These are phyloP conservation scores for Opisthocomus hoazin DNA, from an alignment of 2,113 vertebrate genomes.

Conservation along the genomic window DNA sequence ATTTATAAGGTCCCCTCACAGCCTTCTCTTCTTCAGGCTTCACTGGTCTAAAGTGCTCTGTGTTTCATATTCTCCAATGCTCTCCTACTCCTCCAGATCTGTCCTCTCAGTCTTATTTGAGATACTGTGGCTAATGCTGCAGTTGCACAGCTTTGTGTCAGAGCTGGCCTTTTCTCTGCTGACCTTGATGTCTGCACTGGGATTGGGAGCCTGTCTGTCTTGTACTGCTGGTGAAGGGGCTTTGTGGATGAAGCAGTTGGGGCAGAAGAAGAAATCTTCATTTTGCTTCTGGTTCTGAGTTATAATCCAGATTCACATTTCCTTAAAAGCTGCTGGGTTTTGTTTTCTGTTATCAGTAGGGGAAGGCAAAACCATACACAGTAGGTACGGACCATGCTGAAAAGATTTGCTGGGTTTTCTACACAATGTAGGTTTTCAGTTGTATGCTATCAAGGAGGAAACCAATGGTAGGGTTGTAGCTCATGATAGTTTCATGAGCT, in stretches of 20 bases:
- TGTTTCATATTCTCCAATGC: background rate
- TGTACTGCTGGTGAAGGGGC: background rate
- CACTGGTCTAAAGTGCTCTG: background rate
- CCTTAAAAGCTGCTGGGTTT: background rate
- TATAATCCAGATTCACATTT: background rate
- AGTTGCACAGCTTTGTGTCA: background rate
- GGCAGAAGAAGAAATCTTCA: background rate
- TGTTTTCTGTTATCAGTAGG: background rate
- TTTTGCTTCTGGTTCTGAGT: background rate
- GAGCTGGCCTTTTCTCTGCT: background rate
- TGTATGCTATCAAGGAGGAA: background rate
- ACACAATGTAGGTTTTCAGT: accelerated
- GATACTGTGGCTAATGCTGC: background rate
- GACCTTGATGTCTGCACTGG: background rate
- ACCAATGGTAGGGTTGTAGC: background rate
- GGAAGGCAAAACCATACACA: background rate
- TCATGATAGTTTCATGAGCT: background rate
- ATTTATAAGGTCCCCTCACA: too few species aligned
- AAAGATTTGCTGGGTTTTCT: background rate
- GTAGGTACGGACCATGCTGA: background rate
- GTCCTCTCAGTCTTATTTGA: background rate
- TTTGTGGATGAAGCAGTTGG: background rate
- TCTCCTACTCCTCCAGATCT: background rate
- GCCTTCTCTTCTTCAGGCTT: too few species aligned
- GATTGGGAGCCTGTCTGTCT: background rate